Conservation (phyloP, 2,113 vertebrate genomes). For the Myotis brandtii region DNA sequence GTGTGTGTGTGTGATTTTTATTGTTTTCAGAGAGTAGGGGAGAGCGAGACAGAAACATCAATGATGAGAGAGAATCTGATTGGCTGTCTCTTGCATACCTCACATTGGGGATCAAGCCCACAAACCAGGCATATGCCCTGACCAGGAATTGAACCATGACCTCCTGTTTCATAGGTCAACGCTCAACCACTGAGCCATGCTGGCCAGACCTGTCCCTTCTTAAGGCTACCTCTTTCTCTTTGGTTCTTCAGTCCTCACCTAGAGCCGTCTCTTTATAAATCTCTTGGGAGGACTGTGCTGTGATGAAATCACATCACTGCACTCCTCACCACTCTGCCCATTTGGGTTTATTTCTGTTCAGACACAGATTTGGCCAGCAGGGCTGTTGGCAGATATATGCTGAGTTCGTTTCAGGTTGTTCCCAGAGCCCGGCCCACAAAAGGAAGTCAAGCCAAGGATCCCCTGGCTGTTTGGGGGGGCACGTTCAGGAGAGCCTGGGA, state of each 20-base stretch:
- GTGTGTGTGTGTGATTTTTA: too few relatives aligned
- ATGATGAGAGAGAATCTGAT: too few relatives aligned
- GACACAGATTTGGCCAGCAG: conserved; percentile 25
- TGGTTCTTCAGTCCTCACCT: not conserved
- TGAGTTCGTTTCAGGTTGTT: conserved; percentile 48
- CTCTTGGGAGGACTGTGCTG: not conserved
- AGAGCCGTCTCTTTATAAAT: not conserved
- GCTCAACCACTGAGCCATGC: too few relatives aligned
- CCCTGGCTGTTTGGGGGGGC: not conserved
- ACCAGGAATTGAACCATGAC: too few relatives aligned
- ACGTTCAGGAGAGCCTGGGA: not conserved
- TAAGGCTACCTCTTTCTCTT: not conserved
- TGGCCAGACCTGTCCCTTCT: not conserved
- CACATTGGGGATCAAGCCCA: too few relatives aligned
- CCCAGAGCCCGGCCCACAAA: not conserved
- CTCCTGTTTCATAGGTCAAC: too few relatives aligned
- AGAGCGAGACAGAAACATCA: too few relatives aligned
- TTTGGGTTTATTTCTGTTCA: conserved; percentile 62
- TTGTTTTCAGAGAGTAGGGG: too few relatives aligned
- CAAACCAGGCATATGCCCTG: too few relatives aligned
- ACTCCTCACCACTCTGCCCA: conserved; percentile 37
- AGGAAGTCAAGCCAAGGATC: conserved; percentile 19
- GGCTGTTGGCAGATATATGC: conserved; percentile 53
- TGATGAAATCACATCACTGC: not conserved
- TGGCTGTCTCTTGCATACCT: too few relatives aligned